Evolutionary conservation across 1,140 invertebrate genomes (phyloP).

Genomic region (Dryas iulia): DNA sequence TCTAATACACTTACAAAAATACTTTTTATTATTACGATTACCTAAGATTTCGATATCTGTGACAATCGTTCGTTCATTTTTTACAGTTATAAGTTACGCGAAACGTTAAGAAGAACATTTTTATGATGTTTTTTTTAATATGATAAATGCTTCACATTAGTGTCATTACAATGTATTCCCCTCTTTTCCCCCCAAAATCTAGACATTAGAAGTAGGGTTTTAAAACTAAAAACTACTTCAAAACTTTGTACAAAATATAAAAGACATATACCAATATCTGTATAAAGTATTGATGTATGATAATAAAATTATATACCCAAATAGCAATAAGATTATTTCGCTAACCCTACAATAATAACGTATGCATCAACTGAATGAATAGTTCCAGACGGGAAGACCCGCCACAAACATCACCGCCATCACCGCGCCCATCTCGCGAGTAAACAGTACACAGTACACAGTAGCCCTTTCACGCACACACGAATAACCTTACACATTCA

Average conservation of each 20-base stretch:
- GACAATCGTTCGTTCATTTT: not conserved
- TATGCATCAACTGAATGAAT: slow-evolving; percentile 48
- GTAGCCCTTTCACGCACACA: slow-evolving; percentile 16
- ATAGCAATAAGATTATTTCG: not conserved
- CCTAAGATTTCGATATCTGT: not conserved
- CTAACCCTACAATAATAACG: not conserved
- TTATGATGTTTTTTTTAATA: too few relatives aligned
- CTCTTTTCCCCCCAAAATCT: too few relatives aligned
- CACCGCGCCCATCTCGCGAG: slow-evolving; percentile 60
- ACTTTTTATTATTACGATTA: not conserved
- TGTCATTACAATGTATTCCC: too few relatives aligned
- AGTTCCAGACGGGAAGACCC: slow-evolving; percentile 49
- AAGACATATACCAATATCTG: too few relatives aligned
- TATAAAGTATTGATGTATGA: too few relatives aligned
- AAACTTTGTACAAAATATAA: too few relatives aligned
- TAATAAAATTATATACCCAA: too few relatives aligned
- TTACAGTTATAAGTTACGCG: not conserved
- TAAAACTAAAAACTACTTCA: too few relatives aligned
- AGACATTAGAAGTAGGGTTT: too few relatives aligned
- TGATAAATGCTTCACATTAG: too few relatives aligned
- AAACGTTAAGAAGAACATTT: too few relatives aligned
- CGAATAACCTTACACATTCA: slow-evolving; percentile 3
- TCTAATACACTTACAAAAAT: not conserved
- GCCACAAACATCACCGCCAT: slow-evolving; percentile 63
- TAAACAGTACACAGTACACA: slow-evolving; percentile 51